phyloP scores from a whole-genome alignment of 2,797 vertebrate species.

The Meda fulgida region DNA sequence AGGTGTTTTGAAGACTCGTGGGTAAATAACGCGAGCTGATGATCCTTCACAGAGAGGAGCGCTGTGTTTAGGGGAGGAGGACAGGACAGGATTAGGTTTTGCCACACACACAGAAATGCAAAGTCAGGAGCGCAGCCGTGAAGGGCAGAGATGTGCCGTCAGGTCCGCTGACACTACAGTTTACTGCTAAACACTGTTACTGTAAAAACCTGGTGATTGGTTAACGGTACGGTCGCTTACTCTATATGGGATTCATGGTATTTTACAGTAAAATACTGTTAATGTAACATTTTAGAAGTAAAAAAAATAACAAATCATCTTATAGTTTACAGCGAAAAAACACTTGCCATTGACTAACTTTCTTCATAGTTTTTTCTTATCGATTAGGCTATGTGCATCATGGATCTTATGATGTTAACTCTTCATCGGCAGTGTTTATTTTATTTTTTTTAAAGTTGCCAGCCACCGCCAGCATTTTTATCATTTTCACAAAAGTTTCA shows the following conservation, averaged over 20 bases:
- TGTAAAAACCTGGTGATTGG: neutral
- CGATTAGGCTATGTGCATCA: too few species aligned
- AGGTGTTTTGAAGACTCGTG: neutral
- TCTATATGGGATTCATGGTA: neutral
- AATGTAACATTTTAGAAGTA: too few species aligned
- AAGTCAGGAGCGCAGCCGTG: neutral
- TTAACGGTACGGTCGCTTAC: neutral
- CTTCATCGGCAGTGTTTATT: too few species aligned
- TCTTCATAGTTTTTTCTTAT: too few species aligned
- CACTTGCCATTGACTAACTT: too few species aligned
- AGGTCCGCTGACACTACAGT: neutral
- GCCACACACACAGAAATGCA: neutral
- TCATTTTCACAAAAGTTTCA: too few species aligned
- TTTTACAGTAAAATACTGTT: neutral
- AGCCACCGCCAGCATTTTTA: too few species aligned
- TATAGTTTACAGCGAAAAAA: too few species aligned
- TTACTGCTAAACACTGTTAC: neutral
- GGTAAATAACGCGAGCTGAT: too few species aligned
- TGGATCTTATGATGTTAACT: too few species aligned
- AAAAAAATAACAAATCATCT: too few species aligned
- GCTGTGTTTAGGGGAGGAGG: neutral
- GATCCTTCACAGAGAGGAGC: neutral
- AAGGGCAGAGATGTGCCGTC: conserved; percentile 7
- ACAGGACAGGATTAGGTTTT: neutral
- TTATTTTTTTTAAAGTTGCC: too few species aligned